Evolutionary conservation across 2,113 vertebrate species (phyloP).

Genomic region (Calcarius ornatus): DNA sequence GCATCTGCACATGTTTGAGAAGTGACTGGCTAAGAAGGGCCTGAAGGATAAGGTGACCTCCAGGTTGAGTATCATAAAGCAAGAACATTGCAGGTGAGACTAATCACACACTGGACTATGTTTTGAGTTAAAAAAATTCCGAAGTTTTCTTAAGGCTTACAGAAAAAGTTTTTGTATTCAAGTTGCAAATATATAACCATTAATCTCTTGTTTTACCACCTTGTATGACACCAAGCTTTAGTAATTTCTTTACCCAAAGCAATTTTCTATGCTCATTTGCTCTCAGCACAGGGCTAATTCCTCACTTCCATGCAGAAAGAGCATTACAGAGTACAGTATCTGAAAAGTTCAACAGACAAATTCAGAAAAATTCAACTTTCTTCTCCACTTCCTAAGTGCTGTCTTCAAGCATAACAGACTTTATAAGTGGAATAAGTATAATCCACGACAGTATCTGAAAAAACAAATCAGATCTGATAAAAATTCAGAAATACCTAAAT

Average conservation of each 20-base stretch:
- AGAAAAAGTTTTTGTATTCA: neutral
- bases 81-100: neutral
- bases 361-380: too few relatives aligned
- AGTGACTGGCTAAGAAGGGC: neutral
- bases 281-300: neutral
- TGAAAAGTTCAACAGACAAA: neutral
- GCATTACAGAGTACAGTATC: neutral
- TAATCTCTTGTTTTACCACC: neutral
- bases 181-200: neutral
- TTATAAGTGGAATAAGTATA: neutral
- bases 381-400: neutral
- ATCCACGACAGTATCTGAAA: neutral
- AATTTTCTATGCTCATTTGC: neutral
- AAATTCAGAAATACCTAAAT: neutral
- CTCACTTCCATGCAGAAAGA: neutral
- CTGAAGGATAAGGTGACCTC: neutral
- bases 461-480: neutral
- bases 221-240: neutral
- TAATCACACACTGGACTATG: neutral
- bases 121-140: neutral
- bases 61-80: neutral
- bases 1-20: neutral
- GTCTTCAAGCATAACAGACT: neutral
- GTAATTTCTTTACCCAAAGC: neutral
- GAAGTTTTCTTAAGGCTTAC: neutral